phyloP scores from a whole-genome alignment of 2,113 vertebrate genomes.

The Capreolus pygargus region DNA sequence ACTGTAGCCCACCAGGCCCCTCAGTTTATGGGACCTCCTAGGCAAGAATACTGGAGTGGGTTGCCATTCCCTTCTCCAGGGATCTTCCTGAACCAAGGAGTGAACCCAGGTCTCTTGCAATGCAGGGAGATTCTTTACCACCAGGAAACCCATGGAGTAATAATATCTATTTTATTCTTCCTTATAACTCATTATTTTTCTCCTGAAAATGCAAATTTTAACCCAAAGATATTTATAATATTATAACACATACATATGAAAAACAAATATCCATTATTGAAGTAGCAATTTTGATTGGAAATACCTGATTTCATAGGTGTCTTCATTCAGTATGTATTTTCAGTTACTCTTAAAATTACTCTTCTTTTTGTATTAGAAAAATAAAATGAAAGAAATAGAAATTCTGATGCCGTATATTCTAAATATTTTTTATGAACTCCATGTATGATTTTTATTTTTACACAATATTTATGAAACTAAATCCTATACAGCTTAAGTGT shows the following conservation, averaged over 20 bases:
- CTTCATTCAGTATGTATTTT: not conserved
- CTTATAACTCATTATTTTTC: not conserved
- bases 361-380: not conserved
- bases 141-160: not conserved
- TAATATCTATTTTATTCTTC: not conserved
- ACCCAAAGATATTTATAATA: not conserved
- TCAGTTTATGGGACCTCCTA: not conserved
- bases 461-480: not conserved
- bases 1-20: not conserved
- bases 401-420: not conserved
- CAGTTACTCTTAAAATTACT: not conserved
- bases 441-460: not conserved
- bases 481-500: not conserved
- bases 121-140: not conserved
- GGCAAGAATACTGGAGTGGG: not conserved
- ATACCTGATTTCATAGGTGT: not conserved
- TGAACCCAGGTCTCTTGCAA: not conserved
- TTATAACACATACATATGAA: not conserved
- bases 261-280: not conserved
- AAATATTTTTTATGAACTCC: not conserved
- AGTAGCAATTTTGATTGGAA: slow-evolving; percentile 12
- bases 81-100: not conserved
- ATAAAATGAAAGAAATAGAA: slow-evolving; percentile 13
- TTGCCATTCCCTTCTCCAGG: not conserved
- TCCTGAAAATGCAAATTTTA: not conserved